Evolutionary conservation across 2,888 invertebrate genomes (phyloP).

Genomic region (Chromoteleia sp.): DNA sequence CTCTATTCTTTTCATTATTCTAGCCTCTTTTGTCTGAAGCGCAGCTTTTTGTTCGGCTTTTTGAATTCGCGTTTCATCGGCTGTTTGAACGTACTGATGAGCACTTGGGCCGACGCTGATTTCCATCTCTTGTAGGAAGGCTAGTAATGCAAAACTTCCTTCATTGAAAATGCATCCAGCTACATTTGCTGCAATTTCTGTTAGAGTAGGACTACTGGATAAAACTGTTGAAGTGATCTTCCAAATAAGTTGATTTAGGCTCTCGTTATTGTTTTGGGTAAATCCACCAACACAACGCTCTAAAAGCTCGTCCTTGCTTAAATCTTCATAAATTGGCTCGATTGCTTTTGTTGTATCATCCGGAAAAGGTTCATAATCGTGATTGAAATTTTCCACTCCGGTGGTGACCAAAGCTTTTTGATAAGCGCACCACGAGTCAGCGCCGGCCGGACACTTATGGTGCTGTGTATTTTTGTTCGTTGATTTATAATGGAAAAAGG

Average conservation of each 20-base stretch:
- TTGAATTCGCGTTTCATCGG: too few species aligned
- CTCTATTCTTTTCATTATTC: too few species aligned
- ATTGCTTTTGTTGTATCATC: constrained; percentile 36
- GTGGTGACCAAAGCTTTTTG: constrained; percentile 53
- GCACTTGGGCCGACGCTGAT: too few species aligned
- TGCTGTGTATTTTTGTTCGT: constrained; percentile 65
- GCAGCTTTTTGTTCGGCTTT: too few species aligned
- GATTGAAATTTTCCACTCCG: constrained; percentile 54
- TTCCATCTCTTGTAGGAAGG: too few species aligned
- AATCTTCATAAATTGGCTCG: constrained; percentile 13
- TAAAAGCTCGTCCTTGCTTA: constrained; percentile 20
- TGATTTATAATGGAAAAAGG: constrained; percentile 63
- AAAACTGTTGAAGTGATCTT: constrained; percentile 32
- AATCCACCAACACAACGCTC: constrained; percentile 54
- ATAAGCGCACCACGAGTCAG: constrained; percentile 64
- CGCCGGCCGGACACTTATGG: constrained; percentile 60
- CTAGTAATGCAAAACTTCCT: too few species aligned
- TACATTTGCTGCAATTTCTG: too few species aligned
- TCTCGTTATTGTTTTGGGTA: constrained; percentile 58
- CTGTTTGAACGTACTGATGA: too few species aligned
- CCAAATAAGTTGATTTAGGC: constrained; percentile 74
- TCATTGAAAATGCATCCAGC: too few species aligned
- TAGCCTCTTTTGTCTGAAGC: too few species aligned
- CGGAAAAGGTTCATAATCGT: constrained; percentile 59
- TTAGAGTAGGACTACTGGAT: too few species aligned